phyloP scores from a whole-genome alignment of 2,113 vertebrate species.

The Abramis brama region DNA sequence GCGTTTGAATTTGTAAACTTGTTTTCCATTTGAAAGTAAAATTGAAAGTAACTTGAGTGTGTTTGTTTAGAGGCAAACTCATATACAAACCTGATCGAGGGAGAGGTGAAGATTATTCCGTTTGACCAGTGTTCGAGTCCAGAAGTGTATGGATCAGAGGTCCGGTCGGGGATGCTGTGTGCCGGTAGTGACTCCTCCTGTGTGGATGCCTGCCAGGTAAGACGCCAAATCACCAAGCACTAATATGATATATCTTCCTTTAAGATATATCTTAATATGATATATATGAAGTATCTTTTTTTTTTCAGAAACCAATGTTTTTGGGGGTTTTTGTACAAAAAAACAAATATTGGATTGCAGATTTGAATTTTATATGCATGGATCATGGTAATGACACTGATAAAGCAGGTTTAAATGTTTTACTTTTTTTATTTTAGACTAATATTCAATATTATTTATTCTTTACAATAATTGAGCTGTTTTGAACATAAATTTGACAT shows the following conservation, averaged over 20 bases:
- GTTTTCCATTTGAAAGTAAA: too few relatives aligned
- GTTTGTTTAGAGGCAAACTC: constrained; percentile 70
- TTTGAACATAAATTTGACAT: too few relatives aligned
- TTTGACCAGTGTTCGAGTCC: constrained; percentile 81
- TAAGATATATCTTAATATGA: too few relatives aligned
- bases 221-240: not conserved
- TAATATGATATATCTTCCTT: too few relatives aligned
- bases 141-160: constrained; percentile 84
- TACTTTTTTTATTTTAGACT: not conserved
- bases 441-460: not conserved
- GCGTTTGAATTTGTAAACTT: too few relatives aligned
- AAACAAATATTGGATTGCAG: not conserved
- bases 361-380: not conserved
- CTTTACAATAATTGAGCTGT: not conserved
- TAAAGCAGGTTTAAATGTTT: not conserved
- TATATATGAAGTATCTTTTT: too few relatives aligned
- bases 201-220: constrained; percentile 92
- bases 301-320: too few relatives aligned
- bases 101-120: constrained; percentile 78
- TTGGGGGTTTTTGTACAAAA: too few relatives aligned
- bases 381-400: too few relatives aligned
- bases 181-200: constrained; percentile 84
- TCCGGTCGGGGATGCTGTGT: constrained; percentile 90
- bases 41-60: constrained; percentile 7
- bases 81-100: constrained; percentile 85